Conservation (phyloP, 2,113 vertebrate genomes). For the Uria aalge region DNA sequence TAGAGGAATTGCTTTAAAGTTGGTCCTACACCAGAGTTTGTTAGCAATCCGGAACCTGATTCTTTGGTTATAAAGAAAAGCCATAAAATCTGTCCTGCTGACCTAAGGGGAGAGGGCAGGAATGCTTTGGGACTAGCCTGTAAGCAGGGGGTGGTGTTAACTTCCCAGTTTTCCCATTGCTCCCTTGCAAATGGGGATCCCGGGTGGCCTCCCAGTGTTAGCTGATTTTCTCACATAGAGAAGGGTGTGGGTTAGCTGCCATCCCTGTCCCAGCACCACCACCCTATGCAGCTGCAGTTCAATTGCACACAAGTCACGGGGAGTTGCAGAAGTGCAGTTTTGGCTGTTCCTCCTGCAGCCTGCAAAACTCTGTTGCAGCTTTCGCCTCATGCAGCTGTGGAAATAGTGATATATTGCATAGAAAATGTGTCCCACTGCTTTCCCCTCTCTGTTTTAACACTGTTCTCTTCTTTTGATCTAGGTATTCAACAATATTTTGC, state of each 20-base stretch:
- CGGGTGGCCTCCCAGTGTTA: background rate
- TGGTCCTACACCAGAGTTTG: background rate
- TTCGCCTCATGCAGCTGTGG: background rate
- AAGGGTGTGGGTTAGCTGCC: background rate
- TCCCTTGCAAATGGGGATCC: background rate
- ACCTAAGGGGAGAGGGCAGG: background rate
- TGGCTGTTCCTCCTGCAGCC: background rate
- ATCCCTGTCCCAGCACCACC: background rate
- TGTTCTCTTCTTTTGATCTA: slow-evolving; percentile 37
- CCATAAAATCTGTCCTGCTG: background rate
- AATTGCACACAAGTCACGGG: rapidly evolving
- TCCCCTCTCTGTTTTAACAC: background rate
- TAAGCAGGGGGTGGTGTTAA: background rate
- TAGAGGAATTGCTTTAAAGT: background rate
- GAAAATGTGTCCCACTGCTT: background rate
- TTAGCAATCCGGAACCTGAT: background rate
- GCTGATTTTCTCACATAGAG: background rate
- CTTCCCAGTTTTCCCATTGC: background rate
- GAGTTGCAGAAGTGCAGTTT: background rate
- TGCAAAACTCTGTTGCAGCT: background rate
- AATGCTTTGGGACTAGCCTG: background rate
- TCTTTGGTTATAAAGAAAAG: background rate
- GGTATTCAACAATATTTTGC: slow-evolving; percentile 88
- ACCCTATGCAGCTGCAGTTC: background rate
- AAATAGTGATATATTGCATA: background rate